phyloP scores from a whole-genome alignment of 2,797 vertebrate species.

The Ciconia nigra region DNA sequence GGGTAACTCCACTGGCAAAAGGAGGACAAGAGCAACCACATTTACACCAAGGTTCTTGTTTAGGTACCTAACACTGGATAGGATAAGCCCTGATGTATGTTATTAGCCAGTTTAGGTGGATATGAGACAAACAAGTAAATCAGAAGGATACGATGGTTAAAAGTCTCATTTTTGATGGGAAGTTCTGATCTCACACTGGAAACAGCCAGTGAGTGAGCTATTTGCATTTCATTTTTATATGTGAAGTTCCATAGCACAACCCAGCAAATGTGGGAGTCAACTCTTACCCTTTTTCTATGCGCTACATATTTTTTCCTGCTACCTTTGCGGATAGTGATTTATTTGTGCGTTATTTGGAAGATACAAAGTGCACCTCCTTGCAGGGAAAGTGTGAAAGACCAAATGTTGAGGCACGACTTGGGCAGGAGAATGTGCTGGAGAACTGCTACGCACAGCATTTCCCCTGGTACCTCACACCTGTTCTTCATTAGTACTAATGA shows the following conservation, averaged over 20 bases:
- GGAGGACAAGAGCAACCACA: not conserved
- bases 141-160: not conserved
- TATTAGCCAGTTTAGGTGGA: not conserved
- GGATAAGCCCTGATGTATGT: not conserved
- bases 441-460: not conserved
- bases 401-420: not conserved
- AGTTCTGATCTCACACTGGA: not conserved
- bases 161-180: not conserved
- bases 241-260: not conserved
- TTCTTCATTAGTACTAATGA: constrained; percentile 57
- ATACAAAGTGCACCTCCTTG: not conserved
- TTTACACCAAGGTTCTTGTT: not conserved
- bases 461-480: constrained; percentile 40
- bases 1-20: not conserved
- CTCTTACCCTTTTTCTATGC: not conserved
- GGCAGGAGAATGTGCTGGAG: not conserved
- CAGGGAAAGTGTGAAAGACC: not conserved
- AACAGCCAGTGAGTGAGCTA: not conserved
- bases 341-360: not conserved
- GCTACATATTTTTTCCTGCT: not conserved
- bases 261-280: not conserved
- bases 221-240: not conserved
- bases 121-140: not conserved
- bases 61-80: rapidly evolving
- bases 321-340: not conserved